Base-by-base conservation (phyloP, 2,888 invertebrate genomes). In the Brassicogethes aeneus region DNA sequence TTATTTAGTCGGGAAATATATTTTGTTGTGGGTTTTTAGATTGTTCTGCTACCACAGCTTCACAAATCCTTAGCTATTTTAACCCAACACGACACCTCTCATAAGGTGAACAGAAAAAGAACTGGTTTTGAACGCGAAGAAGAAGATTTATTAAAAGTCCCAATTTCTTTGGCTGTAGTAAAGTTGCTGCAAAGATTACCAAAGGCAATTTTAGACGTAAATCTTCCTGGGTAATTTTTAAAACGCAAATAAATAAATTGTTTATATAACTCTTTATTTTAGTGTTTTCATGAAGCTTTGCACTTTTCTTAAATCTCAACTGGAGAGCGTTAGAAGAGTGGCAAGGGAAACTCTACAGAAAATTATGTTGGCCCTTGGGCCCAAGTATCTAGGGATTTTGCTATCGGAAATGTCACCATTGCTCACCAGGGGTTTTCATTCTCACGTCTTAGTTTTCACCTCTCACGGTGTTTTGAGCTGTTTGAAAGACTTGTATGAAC, bases 291-390 rank as follows among this genome's bases (percentile, higher is more conserved):
- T 88, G 72, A 94, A 94, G 65, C 72, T 96, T 1, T 91, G 91
- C 57, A 84, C 86, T 1, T 93, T 95, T 62, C 68, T 97, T 42
- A 90, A 89, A 64, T 94, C 94, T 0, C 85, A 87, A 2, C 66
- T 92, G 14, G 85, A 86, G 52, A 89, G 90, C 56, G 88, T 95
- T 2, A 76, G 96, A 32, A 80, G 86, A 59, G 71, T 80, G 1
- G 85, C 95, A 0, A 76, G 94, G 17, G 89, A 92, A 62, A 92
- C 90, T n/a, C 74, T 97, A n/a, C 83, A 88, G 52, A 88, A 91
- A 66, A 88, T 95, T 16, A 85, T 93, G 80, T 59, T 79, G 0
- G 79, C 87, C 0, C 73, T 99, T 5, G 96, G 96, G 0, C 80
- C 91, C 0, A 69, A 76, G 12, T 91, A 91, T 65, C 71, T 97